These are phyloP conservation scores for Cettia cetti DNA, from an alignment of 2,113 vertebrate genomes.

Conservation along the genomic window DNA sequence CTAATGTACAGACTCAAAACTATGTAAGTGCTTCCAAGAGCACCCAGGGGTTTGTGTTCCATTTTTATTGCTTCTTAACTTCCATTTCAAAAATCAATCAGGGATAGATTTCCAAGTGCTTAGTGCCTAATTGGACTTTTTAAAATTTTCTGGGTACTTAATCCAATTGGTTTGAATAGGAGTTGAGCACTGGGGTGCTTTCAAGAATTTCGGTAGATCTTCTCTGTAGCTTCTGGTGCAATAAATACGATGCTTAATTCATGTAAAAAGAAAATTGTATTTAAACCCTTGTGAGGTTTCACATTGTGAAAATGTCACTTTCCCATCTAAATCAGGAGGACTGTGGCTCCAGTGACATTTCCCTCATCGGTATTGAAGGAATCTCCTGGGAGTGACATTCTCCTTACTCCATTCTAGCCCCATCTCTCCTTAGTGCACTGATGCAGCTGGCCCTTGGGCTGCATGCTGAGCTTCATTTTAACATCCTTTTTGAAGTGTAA, in stretches of 20 bases:
- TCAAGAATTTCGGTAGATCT: not conserved
- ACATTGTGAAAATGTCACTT: not conserved
- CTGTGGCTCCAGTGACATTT: not conserved
- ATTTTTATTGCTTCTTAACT: not conserved
- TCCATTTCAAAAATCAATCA: not conserved
- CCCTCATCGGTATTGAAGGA: not conserved
- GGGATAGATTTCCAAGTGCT: not conserved
- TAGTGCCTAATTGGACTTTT: not conserved
- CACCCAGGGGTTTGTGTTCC: not conserved
- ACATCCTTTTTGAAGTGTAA: not conserved
- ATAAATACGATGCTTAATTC: not conserved
- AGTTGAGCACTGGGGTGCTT: not conserved
- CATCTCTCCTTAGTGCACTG: not conserved
- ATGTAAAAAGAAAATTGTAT: not conserved
- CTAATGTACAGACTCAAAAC: not conserved
- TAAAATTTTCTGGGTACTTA: not conserved
- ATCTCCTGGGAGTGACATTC: not conserved
- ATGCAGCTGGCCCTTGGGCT: not conserved
- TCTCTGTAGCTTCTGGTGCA: not conserved
- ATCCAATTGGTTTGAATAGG: not conserved
- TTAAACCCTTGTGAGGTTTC: not conserved
- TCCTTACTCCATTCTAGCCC: not conserved
- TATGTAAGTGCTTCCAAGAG: not conserved
- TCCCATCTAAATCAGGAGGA: not conserved
- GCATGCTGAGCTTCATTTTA: not conserved